These are phyloP conservation scores for Caenorhabditis latens DNA, from an alignment of 1,140 invertebrate genomes.

Conservation along the genomic window DNA sequence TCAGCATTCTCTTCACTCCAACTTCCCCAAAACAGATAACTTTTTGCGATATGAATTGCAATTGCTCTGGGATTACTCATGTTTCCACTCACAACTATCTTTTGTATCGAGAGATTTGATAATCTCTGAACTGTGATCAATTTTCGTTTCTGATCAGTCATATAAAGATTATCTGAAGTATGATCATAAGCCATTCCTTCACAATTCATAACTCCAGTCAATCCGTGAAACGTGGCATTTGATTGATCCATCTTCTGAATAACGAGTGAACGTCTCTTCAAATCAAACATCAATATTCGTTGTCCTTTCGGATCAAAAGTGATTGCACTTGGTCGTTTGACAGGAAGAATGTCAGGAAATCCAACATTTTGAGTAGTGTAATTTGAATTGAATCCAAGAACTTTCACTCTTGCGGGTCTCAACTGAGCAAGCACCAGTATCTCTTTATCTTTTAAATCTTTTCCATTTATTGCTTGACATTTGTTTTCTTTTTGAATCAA, in stretches of 20 bases:
- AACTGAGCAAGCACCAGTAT: constrained; percentile 16
- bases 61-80: constrained; percentile 82
- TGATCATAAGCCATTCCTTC: constrained; percentile 89
- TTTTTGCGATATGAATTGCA: constrained; percentile 82
- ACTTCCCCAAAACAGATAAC: constrained; percentile 81
- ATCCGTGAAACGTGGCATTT: constrained; percentile 7
- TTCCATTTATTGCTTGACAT: not conserved
- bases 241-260: constrained; percentile 16
- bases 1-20: constrained; percentile 76
- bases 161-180: constrained; percentile 87
- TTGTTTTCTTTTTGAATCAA: constrained; percentile 1
- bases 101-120: constrained; percentile 79
- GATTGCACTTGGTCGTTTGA: constrained; percentile 18
- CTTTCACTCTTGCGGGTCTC: constrained; percentile 18
- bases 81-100: constrained; percentile 80
- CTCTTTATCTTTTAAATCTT: constrained; percentile 4
- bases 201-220: constrained; percentile 78
- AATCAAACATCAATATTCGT: constrained; percentile 24
- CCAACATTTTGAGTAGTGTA: not conserved
- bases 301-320: constrained; percentile 33
- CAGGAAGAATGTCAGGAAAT: not conserved
- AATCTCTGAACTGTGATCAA: constrained; percentile 82
- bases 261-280: constrained; percentile 19
- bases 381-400: constrained; percentile 16
- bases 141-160: constrained; percentile 84